phyloP scores from a whole-genome alignment of 37 sponge, comb jelly and placozoan species.

The Eunapius fragilis region DNA sequence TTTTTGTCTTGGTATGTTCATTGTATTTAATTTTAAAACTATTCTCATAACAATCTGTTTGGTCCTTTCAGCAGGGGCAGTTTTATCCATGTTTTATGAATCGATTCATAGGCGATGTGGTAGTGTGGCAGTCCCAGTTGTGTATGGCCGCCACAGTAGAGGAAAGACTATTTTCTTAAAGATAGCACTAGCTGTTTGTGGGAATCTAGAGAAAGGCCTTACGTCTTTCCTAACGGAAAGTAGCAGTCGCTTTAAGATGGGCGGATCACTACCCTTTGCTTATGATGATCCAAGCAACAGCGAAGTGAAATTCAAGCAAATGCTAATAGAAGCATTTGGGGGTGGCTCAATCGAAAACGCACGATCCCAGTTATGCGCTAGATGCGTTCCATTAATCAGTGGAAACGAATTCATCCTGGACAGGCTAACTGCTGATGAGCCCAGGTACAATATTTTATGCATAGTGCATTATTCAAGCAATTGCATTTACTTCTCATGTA shows the following conservation, averaged over 20 bases:
- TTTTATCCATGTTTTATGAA: constrained; percentile 15
- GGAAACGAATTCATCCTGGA: neutral
- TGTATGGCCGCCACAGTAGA: constrained; percentile 10
- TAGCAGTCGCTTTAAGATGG: neutral
- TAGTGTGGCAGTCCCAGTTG: constrained; percentile 24
- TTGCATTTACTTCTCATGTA: neutral
- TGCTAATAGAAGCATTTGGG: constrained; percentile 21
- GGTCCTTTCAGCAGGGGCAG: neutral
- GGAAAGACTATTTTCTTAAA: constrained; percentile 10
- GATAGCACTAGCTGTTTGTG: constrained; percentile 12
- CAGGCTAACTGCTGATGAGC: neutral
- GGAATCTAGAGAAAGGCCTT: constrained; percentile 13
- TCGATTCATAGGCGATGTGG: neutral
- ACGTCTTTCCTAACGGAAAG: constrained; percentile 2
- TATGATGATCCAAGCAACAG: constrained; percentile 33
- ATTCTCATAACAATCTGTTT: neutral
- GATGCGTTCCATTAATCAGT: constrained; percentile 6
- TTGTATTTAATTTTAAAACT: neutral
- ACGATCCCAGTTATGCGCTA: neutral
- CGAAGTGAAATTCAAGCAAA: constrained; percentile 5
- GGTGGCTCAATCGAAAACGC: neutral
- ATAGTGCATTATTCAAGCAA: neutral
- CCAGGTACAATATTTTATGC: neutral
- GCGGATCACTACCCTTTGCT: constrained; percentile 11
- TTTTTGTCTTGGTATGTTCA: constrained; percentile 10